These are phyloP conservation scores for Phyllostomus discolor DNA, from an alignment of 2,113 vertebrate species.

Conservation along the genomic window DNA sequence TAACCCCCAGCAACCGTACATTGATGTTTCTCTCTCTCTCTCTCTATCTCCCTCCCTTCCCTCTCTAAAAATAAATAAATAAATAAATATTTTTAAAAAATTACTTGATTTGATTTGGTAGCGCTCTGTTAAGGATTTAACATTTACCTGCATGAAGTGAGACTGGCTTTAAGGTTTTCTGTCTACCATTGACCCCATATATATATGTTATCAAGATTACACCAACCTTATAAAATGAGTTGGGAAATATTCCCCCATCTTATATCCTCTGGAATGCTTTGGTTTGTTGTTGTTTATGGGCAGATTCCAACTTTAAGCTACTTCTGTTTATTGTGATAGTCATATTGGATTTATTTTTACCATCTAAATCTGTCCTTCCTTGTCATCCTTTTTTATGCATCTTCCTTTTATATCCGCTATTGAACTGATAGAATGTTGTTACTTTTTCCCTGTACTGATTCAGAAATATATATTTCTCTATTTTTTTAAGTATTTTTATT, in stretches of 20 bases:
- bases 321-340: neutral
- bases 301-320: neutral
- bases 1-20: no score
- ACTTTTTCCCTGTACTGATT: neutral
- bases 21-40: no score
- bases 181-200: neutral
- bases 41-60: no score
- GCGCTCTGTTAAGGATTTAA: neutral
- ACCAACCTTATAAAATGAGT: neutral
- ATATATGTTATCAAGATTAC: neutral
- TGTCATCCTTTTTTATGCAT: neutral
- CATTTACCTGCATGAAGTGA: neutral
- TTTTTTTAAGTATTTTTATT: no score
- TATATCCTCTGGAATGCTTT: neutral
- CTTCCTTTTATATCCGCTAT: neutral
- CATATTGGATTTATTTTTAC: neutral
- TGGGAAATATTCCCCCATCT: neutral
- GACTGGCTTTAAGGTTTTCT: neutral
- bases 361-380: neutral
- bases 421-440: neutral
- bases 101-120: neutral
- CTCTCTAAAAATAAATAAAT: no score
- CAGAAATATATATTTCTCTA: neutral
- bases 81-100: no score
- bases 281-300: neutral